Base-by-base conservation (phyloP, 2,888 invertebrate genomes). In the Diarsia rubi region DNA sequence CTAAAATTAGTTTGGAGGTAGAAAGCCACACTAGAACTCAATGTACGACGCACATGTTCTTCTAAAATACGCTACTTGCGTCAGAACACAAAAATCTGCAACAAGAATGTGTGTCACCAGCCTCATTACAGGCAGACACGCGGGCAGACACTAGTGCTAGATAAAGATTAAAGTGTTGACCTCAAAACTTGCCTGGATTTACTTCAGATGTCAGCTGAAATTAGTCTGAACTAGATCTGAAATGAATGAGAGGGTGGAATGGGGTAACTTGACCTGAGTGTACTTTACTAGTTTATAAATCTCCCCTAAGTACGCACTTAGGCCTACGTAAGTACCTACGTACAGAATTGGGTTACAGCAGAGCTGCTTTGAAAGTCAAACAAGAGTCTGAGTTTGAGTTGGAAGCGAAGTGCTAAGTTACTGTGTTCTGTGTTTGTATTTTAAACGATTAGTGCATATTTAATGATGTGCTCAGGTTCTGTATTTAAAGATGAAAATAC, bases 161-260 rank as follows among this genome's bases (percentile, higher is more conserved):
- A 78, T 68, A 27, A 62, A 82, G 65, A 84, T 75, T 67, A 68
- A 57, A 42, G 49, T 27, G 37, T 27, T 72, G 78, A 80, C 87
- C 86, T 82, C 45, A 80, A 82, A 75, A 78, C 60, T 63, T 65
- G 62, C 52, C 65, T 57, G 64, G 64, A 66, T 79, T 72, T 75
- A 62, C 52, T 70, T 68, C 9, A 37, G 47, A 69, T 60, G 77
- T 62, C 67, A 66, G 49, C 57, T 71, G 52, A 45, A 78, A 79
- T 86, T 73, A 71, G 65, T 77, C 11, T 84, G 80, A 52, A 59
- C 69, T 82, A 84, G 69, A 80, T 80, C 65, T 76, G 9, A 54
- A 65, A 66, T 75, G 71, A 82, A 82, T 71, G 62, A 52, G 57
- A 59, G 60, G 44, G 84, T 69, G 64, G 49, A 19, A 8, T 12